A percentile compares a stretch with the other conserved stretches of the same genome.
These are phyloP conservation scores for Squalus acanthias DNA, from an alignment of 2,797 vertebrate species.

Conservation along the genomic window DNA sequence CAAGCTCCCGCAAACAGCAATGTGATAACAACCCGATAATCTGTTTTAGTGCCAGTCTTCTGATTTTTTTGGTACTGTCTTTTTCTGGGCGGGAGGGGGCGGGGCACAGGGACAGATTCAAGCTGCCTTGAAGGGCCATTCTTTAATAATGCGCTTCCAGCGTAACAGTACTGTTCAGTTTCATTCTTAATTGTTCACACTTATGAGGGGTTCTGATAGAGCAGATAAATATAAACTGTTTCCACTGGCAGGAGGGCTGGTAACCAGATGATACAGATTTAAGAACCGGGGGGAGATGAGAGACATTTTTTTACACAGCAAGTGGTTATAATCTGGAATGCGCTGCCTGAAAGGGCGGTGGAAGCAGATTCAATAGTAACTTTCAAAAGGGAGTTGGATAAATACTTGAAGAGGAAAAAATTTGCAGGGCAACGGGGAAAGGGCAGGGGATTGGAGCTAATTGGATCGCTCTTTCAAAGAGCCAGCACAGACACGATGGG, in stretches of 20 bases:
- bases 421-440: not conserved
- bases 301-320: not conserved
- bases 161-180: not conserved
- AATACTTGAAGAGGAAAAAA: not conserved
- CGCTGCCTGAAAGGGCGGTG: not conserved
- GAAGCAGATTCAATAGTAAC: not conserved
- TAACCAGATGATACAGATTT: not conserved
- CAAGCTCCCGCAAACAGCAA: no score
- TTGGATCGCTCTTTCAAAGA: not conserved
- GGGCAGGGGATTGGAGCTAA: not conserved
- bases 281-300: not conserved
- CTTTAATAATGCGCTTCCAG: not conserved
- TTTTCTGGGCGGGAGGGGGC: not conserved
- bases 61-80: not conserved
- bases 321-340: not conserved
- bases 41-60: no score
- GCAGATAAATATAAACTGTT: not conserved
- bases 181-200: not conserved
- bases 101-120: no score
- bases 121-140: not conserved
- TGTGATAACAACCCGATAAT: no score
- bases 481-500: not conserved
- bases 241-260: not conserved
- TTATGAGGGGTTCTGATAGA: not conserved
- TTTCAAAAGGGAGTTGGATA: not conserved